Percentiles rank a stretch among this genome's conserved stretches.
phyloP scores from a whole-genome alignment of 2,113 vertebrate genomes.

The Pogonocichla stellata region DNA sequence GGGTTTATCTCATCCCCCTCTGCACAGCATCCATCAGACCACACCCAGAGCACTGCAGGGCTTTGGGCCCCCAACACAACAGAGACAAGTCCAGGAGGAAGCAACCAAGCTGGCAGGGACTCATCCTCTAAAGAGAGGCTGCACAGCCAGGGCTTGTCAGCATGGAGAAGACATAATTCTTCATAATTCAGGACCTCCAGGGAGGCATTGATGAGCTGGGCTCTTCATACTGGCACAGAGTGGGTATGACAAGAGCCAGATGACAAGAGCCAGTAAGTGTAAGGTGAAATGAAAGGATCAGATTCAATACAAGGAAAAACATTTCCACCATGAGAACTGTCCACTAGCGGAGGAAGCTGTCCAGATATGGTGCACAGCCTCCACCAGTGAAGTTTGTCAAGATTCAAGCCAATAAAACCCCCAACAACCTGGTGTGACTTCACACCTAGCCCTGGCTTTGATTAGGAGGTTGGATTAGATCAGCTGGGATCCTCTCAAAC shows the following conservation, averaged over 20 bases:
- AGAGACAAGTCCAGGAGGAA: not conserved
- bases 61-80: not conserved
- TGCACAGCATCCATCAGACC: not conserved
- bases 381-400: not conserved
- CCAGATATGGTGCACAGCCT: not conserved
- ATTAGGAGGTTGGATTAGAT: not conserved
- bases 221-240: accelerated
- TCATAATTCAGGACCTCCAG: not conserved
- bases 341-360: not conserved
- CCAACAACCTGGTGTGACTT: not conserved
- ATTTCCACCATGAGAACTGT: not conserved
- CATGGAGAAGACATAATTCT: not conserved
- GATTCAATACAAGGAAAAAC: not conserved
- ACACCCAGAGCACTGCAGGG: accelerated
- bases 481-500: not conserved
- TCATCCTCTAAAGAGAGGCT: not conserved
- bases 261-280: not conserved
- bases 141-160: not conserved
- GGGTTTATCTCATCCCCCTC: too few relatives aligned
- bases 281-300: not conserved
- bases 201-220: not conserved
- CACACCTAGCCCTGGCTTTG: not conserved
- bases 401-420: not conserved
- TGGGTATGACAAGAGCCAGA: not conserved
- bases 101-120: not conserved